phyloP scores from a whole-genome alignment of 2,113 vertebrate species.

The Dolichotis patagonum region DNA sequence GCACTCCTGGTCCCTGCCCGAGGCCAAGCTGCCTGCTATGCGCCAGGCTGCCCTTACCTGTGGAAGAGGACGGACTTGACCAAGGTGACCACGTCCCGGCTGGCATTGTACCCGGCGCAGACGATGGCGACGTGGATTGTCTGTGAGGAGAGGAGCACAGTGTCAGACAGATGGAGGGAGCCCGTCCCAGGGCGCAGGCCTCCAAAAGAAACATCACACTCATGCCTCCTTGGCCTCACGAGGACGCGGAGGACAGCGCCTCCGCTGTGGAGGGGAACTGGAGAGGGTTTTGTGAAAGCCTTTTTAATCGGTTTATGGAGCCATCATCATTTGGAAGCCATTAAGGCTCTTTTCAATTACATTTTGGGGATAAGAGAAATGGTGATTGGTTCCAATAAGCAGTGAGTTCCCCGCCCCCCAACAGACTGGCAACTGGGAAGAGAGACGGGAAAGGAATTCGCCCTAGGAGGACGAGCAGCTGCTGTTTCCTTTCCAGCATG shows the following conservation, averaged over 20 bases:
- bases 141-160: constrained; percentile 85
- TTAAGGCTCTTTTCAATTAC: constrained; percentile 78
- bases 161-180: constrained; percentile 2
- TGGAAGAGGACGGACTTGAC: constrained; percentile 99
- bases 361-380: constrained; percentile 75
- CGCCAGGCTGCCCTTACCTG: constrained; percentile 87
- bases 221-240: constrained; percentile 44
- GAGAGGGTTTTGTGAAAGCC: constrained; percentile 83
- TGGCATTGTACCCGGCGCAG: constrained; percentile 98
- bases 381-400: constrained; percentile 63
- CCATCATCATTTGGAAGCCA: constrained; percentile 82
- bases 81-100: constrained; percentile 97
- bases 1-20: not conserved
- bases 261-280: constrained; percentile 77
- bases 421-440: not conserved
- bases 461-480: not conserved
- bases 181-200: not conserved
- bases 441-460: not conserved
- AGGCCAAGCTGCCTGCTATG: not conserved
- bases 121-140: constrained; percentile 99
- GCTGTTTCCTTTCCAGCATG: too few relatives aligned
- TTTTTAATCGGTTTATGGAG: constrained; percentile 84
- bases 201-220: constrained; percentile 31
- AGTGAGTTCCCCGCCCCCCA: not conserved
- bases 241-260: constrained; percentile 67